phyloP scores from a whole-genome alignment of 2,113 vertebrate genomes.

The Etheostoma spectabile region DNA sequence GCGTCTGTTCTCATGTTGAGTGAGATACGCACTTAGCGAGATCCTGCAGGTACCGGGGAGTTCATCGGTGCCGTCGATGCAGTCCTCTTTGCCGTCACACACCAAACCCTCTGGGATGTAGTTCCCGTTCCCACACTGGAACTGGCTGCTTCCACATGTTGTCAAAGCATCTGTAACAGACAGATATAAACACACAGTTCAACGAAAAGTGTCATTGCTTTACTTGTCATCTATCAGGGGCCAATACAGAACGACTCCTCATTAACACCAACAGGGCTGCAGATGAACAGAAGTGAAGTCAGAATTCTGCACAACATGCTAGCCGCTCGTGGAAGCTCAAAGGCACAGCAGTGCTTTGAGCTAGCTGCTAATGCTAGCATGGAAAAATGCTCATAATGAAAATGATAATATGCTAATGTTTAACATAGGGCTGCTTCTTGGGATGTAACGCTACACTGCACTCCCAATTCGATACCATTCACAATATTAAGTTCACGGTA shows the following conservation, averaged over 20 bases:
- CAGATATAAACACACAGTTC: too few relatives aligned
- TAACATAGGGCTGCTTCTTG: too few relatives aligned
- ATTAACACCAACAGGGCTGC: background rate
- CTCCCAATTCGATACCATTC: too few relatives aligned
- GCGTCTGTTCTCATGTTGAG: background rate
- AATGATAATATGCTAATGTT: too few relatives aligned
- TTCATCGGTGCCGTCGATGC: conserved; percentile 88
- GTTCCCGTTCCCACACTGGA: conserved; percentile 85
- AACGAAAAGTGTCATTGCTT: conserved; percentile 18
- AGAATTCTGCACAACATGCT: background rate
- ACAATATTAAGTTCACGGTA: too few relatives aligned
- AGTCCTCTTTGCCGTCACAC: conserved; percentile 89
- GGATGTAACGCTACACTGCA: too few relatives aligned
- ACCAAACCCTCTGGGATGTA: conserved; percentile 87
- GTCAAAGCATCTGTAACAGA: conserved; percentile 61
- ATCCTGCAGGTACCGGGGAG: conserved; percentile 83
- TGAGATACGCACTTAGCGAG: conserved; percentile 87
- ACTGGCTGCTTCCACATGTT: conserved; percentile 79
- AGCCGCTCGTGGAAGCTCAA: too few relatives aligned
- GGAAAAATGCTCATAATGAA: too few relatives aligned
- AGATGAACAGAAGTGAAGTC: background rate
- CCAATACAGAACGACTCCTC: background rate
- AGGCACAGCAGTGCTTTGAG: too few relatives aligned
- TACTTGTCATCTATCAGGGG: background rate
- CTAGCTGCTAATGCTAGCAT: too few relatives aligned